Conservation (phyloP, 2,797 vertebrate species). For the Tokudaia tokunoshimensis region DNA sequence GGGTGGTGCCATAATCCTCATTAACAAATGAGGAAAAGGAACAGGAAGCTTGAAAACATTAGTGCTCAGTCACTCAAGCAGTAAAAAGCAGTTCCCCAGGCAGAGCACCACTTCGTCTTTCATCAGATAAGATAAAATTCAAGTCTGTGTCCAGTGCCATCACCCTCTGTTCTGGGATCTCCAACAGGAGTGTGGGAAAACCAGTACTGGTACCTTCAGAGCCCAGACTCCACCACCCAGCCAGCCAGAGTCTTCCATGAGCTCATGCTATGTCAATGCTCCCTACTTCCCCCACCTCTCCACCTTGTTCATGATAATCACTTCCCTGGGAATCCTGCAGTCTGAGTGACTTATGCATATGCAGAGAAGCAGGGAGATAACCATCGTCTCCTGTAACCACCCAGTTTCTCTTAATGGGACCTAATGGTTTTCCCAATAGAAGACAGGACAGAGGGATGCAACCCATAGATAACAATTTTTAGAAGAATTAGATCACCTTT, state of each 20-base stretch:
- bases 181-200: neutral
- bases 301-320: conserved; percentile 55
- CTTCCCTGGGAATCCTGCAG: conserved; percentile 46
- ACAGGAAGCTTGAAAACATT: neutral
- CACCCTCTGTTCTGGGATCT: neutral
- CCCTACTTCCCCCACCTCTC: neutral
- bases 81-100: neutral
- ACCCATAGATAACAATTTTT: neutral
- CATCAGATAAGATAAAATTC: neutral
- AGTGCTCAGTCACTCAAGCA: neutral
- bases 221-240: neutral
- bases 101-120: neutral
- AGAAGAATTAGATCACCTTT: neutral
- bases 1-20: neutral
- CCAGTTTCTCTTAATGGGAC: conserved; percentile 30
- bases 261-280: conserved; percentile 45
- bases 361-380: conserved; percentile 46
- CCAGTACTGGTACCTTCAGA: neutral
- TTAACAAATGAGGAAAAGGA: conserved; percentile 24
- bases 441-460: neutral
- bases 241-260: neutral
- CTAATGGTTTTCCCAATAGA: conserved; percentile 61
- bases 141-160: no score
- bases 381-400: conserved; percentile 26
- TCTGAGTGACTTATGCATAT: conserved; percentile 59